phyloP scores from a whole-genome alignment of 2,797 vertebrate genomes.

The Poecilia velifera region DNA sequence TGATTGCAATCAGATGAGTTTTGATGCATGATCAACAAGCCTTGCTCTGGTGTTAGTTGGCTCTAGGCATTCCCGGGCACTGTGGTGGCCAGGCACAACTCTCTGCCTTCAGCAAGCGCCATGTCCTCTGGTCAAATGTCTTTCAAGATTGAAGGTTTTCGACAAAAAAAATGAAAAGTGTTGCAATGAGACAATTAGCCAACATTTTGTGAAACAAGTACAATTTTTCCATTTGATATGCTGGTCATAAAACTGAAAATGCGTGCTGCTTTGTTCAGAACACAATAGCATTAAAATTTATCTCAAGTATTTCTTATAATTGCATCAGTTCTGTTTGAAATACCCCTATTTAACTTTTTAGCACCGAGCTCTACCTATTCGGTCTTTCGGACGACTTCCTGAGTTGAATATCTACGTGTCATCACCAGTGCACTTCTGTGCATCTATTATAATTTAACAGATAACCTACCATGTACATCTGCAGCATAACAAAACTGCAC shows the following conservation, averaged over 20 bases:
- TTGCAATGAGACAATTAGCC: not conserved
- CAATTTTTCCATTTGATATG: not conserved
- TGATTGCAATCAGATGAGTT: not conserved
- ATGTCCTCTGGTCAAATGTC: not conserved
- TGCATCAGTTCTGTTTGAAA: not conserved
- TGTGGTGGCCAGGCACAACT: not conserved
- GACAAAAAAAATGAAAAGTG: not conserved
- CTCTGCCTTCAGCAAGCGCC: not conserved
- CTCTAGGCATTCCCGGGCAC: not conserved
- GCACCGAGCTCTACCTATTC: not conserved
- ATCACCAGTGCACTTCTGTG: slow-evolving; percentile 12
- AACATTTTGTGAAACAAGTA: not conserved
- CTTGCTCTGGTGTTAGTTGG: not conserved
- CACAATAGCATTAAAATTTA: not conserved
- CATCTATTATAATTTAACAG: slow-evolving; percentile 10
- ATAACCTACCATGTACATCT: slow-evolving; percentile 28
- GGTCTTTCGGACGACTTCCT: slow-evolving; percentile 9
- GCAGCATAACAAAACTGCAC: slow-evolving; percentile 35
- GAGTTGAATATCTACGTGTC: slow-evolving; percentile 10
- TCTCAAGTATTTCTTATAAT: not conserved
- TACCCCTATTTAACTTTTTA: not conserved
- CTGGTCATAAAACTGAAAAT: not conserved
- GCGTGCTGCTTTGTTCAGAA: not conserved
- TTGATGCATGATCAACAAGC: not conserved
- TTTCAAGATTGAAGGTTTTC: not conserved